Evolutionary conservation across 1,140 invertebrate species (phyloP), one percentile per base, ranked within the genome.

Genomic region (Maniola jurtina): DNA sequence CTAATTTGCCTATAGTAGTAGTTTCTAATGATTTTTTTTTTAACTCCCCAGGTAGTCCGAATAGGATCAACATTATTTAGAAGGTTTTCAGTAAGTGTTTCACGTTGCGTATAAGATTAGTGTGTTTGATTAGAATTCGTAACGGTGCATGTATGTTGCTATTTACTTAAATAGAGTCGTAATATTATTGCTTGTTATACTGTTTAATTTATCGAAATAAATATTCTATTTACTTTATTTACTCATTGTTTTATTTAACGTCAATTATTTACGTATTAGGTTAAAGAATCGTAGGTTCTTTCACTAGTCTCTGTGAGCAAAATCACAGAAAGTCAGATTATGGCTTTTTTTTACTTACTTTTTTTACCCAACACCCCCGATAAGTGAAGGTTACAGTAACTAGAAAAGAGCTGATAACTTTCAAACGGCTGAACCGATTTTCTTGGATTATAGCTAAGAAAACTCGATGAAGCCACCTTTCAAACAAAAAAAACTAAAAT

Each of bases 61-160:
- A 16, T 16, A 8, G 14, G 3, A 5, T 25, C 48, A 52, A 50
- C n/a, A 48, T 33, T 15, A 35, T 10, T 60, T n/a, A 45, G 59
- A 45, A 50, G 40, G 59, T 50, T 50, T 50, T 40, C 57, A 16
- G 59, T 61, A 61, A 50, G 59, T 61, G 14, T 50, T 50, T 48
- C 33, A 61, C 16, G 7, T 33, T 34, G 42, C 7, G 9, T 35
- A 34, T 50, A 9, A 8, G 10, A 34, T 50, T 35, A 16, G 33
- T n/a, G 8, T 50, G 5, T 11, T 34, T 61, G 0, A 14, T 35
- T 61, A 15, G 8, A 2, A 48, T 35, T 61, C 34, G 10, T 61
- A 34, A 11, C n/a, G 34, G 13, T 60, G 40, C 13, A 47, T 52
- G 48, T 15, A 16, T 15, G 15, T 16, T 16, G 6, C 14, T 16